Evolutionary conservation across 1,140 invertebrate genomes (phyloP).

Genomic region (Doryteuthis pealeii): DNA sequence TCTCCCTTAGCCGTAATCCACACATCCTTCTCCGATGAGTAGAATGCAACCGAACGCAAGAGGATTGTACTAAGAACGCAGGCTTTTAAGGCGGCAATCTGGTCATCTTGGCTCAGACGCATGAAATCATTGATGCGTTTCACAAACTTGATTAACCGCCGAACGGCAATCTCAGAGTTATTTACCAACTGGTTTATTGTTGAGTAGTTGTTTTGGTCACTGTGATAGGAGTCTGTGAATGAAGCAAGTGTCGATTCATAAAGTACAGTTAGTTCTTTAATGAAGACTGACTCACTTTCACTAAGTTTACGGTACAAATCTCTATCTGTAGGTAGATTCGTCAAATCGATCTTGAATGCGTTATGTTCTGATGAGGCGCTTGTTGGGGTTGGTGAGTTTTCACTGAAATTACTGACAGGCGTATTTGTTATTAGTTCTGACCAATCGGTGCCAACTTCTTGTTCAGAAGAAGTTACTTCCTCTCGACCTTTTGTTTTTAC

Average conservation of each 20-base stretch:
- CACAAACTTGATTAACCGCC: conserved; percentile 49
- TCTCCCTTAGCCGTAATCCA: conserved; percentile 47
- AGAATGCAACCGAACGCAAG: conserved; percentile 47
- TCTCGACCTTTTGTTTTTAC: background rate
- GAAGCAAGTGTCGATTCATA: conserved; percentile 13
- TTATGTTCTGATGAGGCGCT: background rate
- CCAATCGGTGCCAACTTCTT: background rate
- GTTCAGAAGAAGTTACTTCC: conserved; percentile 5
- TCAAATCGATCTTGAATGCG: background rate
- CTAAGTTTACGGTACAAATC: conserved; percentile 12
- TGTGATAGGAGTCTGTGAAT: background rate
- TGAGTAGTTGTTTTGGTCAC: conserved; percentile 32
- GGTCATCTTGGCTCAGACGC: conserved; percentile 42
- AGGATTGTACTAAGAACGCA: conserved; percentile 47
- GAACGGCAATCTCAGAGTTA: conserved; percentile 46
- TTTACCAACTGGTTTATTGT: conserved; percentile 46
- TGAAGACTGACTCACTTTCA: background rate
- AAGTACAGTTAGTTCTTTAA: conserved; percentile 1
- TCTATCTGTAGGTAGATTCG: background rate
- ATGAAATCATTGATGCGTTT: conserved; percentile 49
- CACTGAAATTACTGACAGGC: background rate
- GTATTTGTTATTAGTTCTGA: conserved; percentile 2
- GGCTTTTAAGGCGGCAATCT: conserved; percentile 43
- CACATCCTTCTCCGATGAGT: conserved; percentile 41
- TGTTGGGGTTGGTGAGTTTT: background rate